A percentile compares a stretch with the other conserved stretches of the same genome.
Conservation (phyloP, 2,113 vertebrate species). For the Elachura formosa region DNA sequence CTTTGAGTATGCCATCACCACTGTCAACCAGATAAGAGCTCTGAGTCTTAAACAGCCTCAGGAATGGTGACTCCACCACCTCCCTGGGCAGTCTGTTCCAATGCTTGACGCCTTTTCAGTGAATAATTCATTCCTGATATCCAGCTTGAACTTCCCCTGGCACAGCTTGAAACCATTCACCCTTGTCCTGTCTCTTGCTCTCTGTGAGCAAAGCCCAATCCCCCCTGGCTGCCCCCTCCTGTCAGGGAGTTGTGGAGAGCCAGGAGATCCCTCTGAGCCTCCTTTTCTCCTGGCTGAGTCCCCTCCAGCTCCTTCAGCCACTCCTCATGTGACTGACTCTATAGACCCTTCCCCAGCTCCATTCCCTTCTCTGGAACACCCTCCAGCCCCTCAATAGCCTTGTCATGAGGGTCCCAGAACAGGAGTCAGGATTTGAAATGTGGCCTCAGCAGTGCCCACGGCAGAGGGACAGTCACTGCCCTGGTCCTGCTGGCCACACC, state of each 20-base stretch:
- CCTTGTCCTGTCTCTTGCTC: background rate
- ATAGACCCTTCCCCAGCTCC: background rate
- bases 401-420: background rate
- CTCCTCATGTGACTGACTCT: background rate
- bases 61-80: background rate
- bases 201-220: background rate
- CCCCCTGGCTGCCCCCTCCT: accelerated
- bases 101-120: background rate
- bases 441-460: background rate
- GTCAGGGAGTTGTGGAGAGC: background rate
- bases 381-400: background rate
- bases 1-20: background rate
- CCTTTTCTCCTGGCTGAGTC: background rate
- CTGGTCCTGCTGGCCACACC: background rate
- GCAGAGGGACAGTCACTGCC: background rate
- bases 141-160: background rate
- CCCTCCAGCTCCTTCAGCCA: background rate
- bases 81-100: background rate
- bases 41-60: background rate
- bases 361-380: background rate
- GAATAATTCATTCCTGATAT: background rate
- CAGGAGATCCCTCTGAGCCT: background rate
- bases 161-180: background rate
- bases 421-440: background rate
- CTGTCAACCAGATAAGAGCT: background rate